These are phyloP conservation scores for Forbesichthys agassizii DNA, from an alignment of 2,113 vertebrate species.

Conservation along the genomic window DNA sequence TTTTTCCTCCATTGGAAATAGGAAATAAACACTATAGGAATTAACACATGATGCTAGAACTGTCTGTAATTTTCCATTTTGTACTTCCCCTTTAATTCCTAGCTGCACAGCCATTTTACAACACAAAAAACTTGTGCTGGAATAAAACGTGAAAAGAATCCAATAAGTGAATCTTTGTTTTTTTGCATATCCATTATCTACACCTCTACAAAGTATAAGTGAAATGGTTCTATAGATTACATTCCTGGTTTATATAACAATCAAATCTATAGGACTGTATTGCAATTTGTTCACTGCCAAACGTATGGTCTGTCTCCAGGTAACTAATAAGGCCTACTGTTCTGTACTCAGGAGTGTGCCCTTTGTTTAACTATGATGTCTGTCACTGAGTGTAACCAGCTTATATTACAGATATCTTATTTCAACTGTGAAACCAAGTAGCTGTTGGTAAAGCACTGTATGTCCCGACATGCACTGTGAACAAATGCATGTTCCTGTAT, in stretches of 20 bases:
- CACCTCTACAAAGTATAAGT: too few species aligned
- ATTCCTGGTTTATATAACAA: too few species aligned
- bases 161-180: conserved; percentile 12
- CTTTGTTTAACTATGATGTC: conserved; percentile 53
- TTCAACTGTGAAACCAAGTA: conserved; percentile 7
- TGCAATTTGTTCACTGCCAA: too few species aligned
- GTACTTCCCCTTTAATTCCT: conserved; percentile 79
- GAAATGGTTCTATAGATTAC: too few species aligned
- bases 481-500: background rate
- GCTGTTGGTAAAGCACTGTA: background rate
- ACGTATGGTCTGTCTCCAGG: conserved; percentile 2
- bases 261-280: too few species aligned
- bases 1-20: conserved; percentile 70
- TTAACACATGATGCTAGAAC: conserved; percentile 73
- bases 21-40: conserved; percentile 71
- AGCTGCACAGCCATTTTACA: conserved; percentile 80
- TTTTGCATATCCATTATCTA: background rate
- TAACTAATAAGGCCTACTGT: conserved; percentile 8
- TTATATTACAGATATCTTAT: conserved; percentile 45
- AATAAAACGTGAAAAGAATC: conserved; percentile 77
- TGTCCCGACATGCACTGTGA: background rate
- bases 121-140: conserved; percentile 79
- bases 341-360: conserved; percentile 12
- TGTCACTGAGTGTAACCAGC: conserved; percentile 11
- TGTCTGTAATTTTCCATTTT: conserved; percentile 80